phyloP scores from a whole-genome alignment of 2,797 vertebrate genomes.

The Brotula barbata region DNA sequence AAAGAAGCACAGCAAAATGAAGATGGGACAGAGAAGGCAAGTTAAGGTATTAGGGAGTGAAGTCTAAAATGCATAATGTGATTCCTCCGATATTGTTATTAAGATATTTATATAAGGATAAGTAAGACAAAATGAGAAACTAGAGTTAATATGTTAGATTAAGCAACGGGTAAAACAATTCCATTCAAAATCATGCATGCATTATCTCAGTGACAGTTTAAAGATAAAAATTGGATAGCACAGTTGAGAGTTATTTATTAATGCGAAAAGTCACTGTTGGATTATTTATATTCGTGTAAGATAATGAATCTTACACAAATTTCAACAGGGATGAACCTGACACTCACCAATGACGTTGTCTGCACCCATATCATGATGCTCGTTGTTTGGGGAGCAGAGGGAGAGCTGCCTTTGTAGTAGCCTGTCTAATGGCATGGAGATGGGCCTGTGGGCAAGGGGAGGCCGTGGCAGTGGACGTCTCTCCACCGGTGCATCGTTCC shows the following conservation, averaged over 20 bases:
- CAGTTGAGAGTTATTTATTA: neutral
- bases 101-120: constrained; percentile 31
- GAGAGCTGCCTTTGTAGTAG: constrained; percentile 84
- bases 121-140: constrained; percentile 31
- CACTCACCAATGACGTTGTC: constrained; percentile 84
- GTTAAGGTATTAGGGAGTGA: constrained; percentile 83
- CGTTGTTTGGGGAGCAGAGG: constrained; percentile 73
- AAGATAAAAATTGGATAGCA: constrained; percentile 9
- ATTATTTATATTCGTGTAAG: constrained; percentile 6
- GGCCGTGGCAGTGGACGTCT: constrained; percentile 74
- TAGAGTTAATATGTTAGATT: constrained; percentile 4
- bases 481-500: constrained; percentile 51
- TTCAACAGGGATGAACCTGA: neutral
- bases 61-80: constrained; percentile 50
- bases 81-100: constrained; percentile 41
- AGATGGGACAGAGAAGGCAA: constrained; percentile 95
- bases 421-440: constrained; percentile 92
- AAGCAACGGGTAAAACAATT: constrained; percentile 23
- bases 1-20: constrained; percentile 92
- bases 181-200: constrained; percentile 2
- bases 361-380: constrained; percentile 69
- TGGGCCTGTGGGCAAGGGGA: constrained; percentile 83
- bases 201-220: constrained; percentile 4
- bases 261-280: neutral
- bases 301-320: constrained; percentile 7